Base-by-base conservation (phyloP, 1,140 invertebrate species). In the Brachionus rubens region DNA sequence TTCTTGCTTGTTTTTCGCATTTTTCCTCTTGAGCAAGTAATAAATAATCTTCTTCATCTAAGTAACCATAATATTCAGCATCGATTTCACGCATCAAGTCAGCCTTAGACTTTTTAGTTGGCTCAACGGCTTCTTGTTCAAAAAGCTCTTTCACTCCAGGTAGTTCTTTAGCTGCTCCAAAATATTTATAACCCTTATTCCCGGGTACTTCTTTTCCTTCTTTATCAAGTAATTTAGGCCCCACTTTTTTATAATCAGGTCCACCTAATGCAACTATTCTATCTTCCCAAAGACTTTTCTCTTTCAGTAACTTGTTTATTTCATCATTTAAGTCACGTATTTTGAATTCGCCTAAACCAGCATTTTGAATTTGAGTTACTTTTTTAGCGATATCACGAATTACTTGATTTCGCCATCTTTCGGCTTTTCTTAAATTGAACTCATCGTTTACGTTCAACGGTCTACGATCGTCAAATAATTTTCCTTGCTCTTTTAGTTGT, bases 311-410 rank as follows among this genome's bases (percentile, higher is more conserved):
- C 86, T 98, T 99, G 82, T 99, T 99, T 75, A 99, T 99, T 86
- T 99, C 96, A 87, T 99, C 97, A 83, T 99, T 99, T 1, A 99
- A 85, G 85, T 99, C 97, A 36, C 97, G 87, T 78, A 99, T 94
- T 41, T 96, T 89, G 82, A 97, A 99, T 86, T 99, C 97, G 0
- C 96, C 96, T 0, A 99, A 87, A 79, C 96, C 96, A 80, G 97
- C 96, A 87, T 98, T 98, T 84, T 99, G 96, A 82, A 99, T 99
- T 85, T 97, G 93, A 16, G 96, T 91, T n/a, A 99, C 96, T 87
- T 99, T 99, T 81, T 95, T 93, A 0, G 95, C 93, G 43, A 99
- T 91, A 86, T 99, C 96, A 77, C 94, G 86, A 59, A 98, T 94
- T 76, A 98, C 96, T 83, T 98, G 93, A 83, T 93, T 88, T 80